Base-by-base conservation (phyloP, 2,797 vertebrate species). In the Pseudopleuronectes americanus region DNA sequence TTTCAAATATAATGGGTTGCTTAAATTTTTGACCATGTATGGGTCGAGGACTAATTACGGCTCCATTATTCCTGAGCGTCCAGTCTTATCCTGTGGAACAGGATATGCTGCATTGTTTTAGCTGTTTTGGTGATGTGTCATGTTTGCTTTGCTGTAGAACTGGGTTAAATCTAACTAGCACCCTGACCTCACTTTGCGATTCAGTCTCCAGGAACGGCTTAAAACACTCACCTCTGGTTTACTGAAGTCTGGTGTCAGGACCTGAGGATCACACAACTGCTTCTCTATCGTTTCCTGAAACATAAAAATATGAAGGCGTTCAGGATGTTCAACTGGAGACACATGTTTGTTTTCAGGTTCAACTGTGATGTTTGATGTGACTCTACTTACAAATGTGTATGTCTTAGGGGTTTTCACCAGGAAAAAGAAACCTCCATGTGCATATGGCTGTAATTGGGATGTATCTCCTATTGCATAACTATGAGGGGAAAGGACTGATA, bases 381-480 rank as follows among this genome's bases (percentile, higher is more conserved):
- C 2, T 64, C 1, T 6, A 95, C 98, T 96, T 95, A 99, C 98
- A 91, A 99, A 99, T 87, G 54, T 93, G 90, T 94, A 97, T 12
- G 89, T 96, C 85, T 95, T 96, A 1, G 96, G 93, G 0, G 88
- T 96, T 93, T 98, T 99, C 90, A 99, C 89, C 86, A 96, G 93
- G 54, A 96, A 88, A 87, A 97, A 96, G 90, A 97, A 96, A 38
- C 98, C 98, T 76, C 98, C 98, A 1, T 99, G 96, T 80, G 95
- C 89, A 84, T 98, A 98, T 57, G 95, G 92, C 73, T 96, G 95
- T 84, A 97, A 91, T 9, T 91, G 84, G n/a, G 96, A 95, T 0
- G 98, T 98, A 87, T 99, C 94, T 45, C 95, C 95, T 87, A 99
- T 96, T 80, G 95, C 90, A 92, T 99, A 99, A 87, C 96, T 98